Base-by-base conservation (phyloP, 1,140 invertebrate species). In the Elymnias hypermnestra region DNA sequence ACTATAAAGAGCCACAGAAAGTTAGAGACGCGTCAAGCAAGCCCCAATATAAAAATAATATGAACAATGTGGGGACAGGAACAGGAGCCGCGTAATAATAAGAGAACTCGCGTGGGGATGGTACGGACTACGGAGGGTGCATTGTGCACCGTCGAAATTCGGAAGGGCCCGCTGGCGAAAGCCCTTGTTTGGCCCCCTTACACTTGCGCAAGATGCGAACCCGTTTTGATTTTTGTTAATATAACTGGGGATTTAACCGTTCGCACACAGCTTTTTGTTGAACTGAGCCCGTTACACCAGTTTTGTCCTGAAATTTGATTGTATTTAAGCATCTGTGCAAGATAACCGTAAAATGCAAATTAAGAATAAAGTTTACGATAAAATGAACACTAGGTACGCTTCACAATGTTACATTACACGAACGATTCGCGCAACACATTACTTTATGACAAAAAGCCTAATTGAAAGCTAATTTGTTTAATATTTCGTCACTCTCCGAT, bases 151-250 rank as follows among this genome's bases (percentile, higher is more conserved):
- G 81, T 68, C 77, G 67, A 82, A 84, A 66, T 83, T 84, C 65
- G 77, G 77, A 79, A 82, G 77, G 77, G 81, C 67, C 70, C 79
- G 75, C 59, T 66, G n/a, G 63, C 61, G 43, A 74, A 77, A 74
- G 65, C 78, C 76, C 81, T 78, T 78, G 74, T 81, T 81, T 71
- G 62, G 67, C 72, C 75, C 78, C 77, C 81, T 68, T 74, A 71
- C 71, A 84, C 72, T 84, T 83, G 78, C 76, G 78, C 78, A 83
- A 84, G 78, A 83, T 77, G 76, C 68, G 74, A 84, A 83, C 81
- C 76, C 73, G 81, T 84, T 83, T 76, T 74, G 73, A 84, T 81
- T 81, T 77, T 81, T 65, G 64, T 81, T 61, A 75, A 63, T 51
- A 52, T 46, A 50, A 73, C 64, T 59, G 53, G 59, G 72, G 61